phyloP scores from a whole-genome alignment of 2,888 invertebrate genomes.

The Trachelus tabidus region DNA sequence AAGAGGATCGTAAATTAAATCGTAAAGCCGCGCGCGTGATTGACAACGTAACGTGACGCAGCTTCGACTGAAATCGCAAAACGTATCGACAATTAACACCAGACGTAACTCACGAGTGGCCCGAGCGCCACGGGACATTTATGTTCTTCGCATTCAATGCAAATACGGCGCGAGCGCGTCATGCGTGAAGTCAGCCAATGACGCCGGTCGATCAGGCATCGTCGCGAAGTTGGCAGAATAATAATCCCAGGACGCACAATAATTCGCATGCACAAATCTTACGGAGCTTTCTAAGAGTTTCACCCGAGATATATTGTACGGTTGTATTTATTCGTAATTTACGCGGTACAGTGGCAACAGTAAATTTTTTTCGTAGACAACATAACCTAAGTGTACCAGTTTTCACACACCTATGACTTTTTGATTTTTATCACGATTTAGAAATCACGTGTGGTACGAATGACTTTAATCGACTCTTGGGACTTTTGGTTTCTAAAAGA shows the following conservation, averaged over 20 bases:
- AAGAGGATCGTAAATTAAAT: conserved; percentile 33
- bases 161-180: conserved; percentile 27
- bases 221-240: background rate
- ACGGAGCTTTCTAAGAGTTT: background rate
- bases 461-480: too few relatives aligned
- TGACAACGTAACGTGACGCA: conserved; percentile 31
- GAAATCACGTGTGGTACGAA: too few relatives aligned
- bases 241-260: background rate
- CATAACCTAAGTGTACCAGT: too few relatives aligned
- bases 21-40: conserved; percentile 30
- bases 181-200: background rate
- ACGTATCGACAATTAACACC: conserved; percentile 47
- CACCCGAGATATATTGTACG: background rate
- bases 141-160: conserved; percentile 43
- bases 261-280: background rate
- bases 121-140: conserved; percentile 36
- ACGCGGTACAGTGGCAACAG: too few relatives aligned
- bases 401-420: too few relatives aligned
- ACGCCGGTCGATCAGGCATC: background rate
- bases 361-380: too few relatives aligned
- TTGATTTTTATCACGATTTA: too few relatives aligned
- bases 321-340: background rate
- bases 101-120: conserved; percentile 42
- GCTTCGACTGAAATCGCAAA: conserved; percentile 35
- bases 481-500: too few relatives aligned